Conservation (phyloP, 2,888 invertebrate species). For the Meiosimyza platycephala region DNA sequence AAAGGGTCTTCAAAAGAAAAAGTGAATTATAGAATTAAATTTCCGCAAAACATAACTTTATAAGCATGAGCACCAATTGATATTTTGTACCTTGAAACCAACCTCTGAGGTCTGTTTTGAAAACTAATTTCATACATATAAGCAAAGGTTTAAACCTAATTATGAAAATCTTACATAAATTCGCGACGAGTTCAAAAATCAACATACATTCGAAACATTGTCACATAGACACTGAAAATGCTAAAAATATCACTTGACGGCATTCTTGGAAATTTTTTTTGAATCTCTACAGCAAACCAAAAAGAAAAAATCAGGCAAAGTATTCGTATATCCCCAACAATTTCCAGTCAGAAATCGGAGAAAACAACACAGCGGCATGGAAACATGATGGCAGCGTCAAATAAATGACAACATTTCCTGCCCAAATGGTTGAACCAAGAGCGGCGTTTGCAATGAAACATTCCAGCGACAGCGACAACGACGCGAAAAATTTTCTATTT, state of each 20-base stretch:
- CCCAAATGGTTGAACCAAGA: slow-evolving; percentile 30
- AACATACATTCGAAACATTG: no score
- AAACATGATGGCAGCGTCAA: not conserved
- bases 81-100: no score
- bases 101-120: no score
- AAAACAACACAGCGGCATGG: not conserved
- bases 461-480: slow-evolving; percentile 3
- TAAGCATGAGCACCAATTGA: no score
- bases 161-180: not conserved
- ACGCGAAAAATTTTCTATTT: slow-evolving; percentile 9
- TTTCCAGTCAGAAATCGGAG: not conserved
- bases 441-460: not conserved
- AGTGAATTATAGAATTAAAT: no score
- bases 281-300: slow-evolving; percentile 4
- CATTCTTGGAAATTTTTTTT: slow-evolving; percentile 12
- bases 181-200: no score
- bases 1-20: no score
- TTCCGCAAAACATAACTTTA: no score
- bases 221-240: not conserved
- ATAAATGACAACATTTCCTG: slow-evolving; percentile 21
- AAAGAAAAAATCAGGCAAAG: not conserved
- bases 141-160: not conserved
- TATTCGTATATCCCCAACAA: slow-evolving; percentile 2
- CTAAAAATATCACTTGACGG: slow-evolving; percentile 1
- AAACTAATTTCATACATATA: no score